A percentile compares a stretch with the other conserved stretches of the same genome.
These are phyloP conservation scores for Pseudocheirus occidentalis DNA, from an alignment of 2,797 vertebrate species.

Conservation along the genomic window DNA sequence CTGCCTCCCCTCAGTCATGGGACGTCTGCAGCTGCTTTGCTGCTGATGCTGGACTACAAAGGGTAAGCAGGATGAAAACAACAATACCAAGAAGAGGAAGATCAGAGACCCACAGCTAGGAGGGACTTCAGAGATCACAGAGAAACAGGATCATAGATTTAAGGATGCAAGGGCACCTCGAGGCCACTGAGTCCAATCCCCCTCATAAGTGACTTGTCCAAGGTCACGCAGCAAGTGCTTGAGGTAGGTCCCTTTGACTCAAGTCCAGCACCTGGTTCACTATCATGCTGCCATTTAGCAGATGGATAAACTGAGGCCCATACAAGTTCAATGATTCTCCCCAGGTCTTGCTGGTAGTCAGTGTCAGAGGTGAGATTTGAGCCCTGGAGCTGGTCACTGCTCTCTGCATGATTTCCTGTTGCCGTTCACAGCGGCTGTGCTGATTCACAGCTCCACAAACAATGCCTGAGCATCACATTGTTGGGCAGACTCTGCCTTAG, in stretches of 20 bases:
- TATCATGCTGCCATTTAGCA: too few species aligned
- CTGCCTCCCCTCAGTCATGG: background rate
- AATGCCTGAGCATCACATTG: background rate
- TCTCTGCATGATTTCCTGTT: background rate
- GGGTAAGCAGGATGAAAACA: too few species aligned
- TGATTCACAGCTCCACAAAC: background rate
- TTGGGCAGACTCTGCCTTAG: background rate
- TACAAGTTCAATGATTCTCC: too few species aligned
- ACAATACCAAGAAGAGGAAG: background rate
- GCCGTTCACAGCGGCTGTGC: background rate
- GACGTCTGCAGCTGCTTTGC: background rate
- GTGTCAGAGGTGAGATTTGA: too few species aligned
- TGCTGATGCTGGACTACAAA: background rate
- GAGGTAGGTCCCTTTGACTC: too few species aligned
- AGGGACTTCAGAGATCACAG: background rate
- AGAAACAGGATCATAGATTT: background rate
- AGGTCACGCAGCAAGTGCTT: too few species aligned
- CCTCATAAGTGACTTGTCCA: too few species aligned
- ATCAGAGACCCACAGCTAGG: background rate
- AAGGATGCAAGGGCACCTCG: background rate
- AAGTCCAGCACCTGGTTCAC: too few species aligned
- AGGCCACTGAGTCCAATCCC: background rate
- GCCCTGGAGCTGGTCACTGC: background rate
- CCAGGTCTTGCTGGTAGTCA: too few species aligned
- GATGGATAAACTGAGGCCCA: too few species aligned